These are phyloP conservation scores for Catostomus latipinnis DNA, from an alignment of 2,797 vertebrate genomes.

Conservation along the genomic window DNA sequence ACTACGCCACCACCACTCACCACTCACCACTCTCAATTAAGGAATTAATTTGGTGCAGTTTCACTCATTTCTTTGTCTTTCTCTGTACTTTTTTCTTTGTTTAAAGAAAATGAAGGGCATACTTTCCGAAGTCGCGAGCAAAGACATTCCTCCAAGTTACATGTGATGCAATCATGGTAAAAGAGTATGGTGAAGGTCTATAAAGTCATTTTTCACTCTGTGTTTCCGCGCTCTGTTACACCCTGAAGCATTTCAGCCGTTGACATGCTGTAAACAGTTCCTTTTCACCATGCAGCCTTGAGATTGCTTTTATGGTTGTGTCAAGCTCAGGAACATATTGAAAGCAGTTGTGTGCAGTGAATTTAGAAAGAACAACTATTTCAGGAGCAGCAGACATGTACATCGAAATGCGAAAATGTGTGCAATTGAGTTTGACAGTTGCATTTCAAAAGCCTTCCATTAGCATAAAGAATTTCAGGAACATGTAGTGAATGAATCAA, in stretches of 20 bases:
- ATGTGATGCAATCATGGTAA: constrained; percentile 65
- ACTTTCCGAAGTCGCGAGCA: background rate
- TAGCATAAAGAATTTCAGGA: constrained; percentile 27
- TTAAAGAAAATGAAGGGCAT: constrained; percentile 34
- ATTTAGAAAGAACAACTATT: no score
- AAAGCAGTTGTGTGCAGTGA: constrained; percentile 65
- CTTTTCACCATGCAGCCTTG: constrained; percentile 77
- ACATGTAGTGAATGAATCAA: background rate
- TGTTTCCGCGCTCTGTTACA: constrained; percentile 78
- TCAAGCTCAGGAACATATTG: constrained; percentile 63
- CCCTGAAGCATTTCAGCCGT: constrained; percentile 73
- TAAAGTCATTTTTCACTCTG: constrained; percentile 66
- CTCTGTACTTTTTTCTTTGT: background rate
- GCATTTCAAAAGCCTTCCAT: constrained; percentile 33
- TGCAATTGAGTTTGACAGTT: constrained; percentile 37
- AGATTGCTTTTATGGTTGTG: constrained; percentile 64
- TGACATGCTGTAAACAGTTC: constrained; percentile 70
- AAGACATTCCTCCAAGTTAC: constrained; percentile 49
- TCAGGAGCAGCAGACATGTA: constrained; percentile 30
- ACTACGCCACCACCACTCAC: no score
- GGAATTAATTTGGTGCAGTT: no score
- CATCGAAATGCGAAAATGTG: constrained; percentile 16
- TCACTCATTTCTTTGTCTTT: background rate
- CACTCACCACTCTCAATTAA: no score
- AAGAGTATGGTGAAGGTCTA: constrained; percentile 70